Evolutionary conservation across 2,888 invertebrate genomes (phyloP), one percentile per base, ranked within the genome.

Genomic region (Pristionchus entomophagus): DNA sequence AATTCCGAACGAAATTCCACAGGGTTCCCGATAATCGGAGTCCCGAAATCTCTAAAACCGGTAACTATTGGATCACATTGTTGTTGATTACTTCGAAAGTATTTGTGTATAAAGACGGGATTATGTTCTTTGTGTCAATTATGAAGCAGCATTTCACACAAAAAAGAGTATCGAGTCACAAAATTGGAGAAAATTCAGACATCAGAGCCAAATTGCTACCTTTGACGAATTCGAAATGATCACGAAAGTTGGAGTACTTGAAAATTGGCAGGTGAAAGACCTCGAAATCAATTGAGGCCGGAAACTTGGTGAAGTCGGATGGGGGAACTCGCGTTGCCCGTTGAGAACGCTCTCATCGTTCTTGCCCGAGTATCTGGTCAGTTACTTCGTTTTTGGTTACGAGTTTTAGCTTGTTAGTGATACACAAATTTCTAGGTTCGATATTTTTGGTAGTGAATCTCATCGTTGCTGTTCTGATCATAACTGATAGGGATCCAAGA

Each of bases 71-170:
- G 38, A 73, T 73, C 73, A 73, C 73, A 73, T 26, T 41, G 73
- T 73, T 73, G 73, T 73, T 73, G 73, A 41, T 65, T 45, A 12
- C 45, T 73, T 1, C 3, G 26, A 65, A 65, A 38, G 73, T 73
- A 73, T 73, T 73, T 73, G 41, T 73, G 41, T 14, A 73, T 73
- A 45, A 73, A 73, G 26, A 73, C 73, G 73, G 73, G 73, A 73
- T n/a, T 32, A 19, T 35, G 5, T 35, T 22, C 10, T 14, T 56
- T 56, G 32, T 59, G 26, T 59, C 29, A 29, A 8, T 5, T 6
- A 4, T 26, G 56, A 59, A n/a, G 1, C 17, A 26, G 56, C 56
- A 3, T 59, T 59, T 59, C n/a, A 59, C 56, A 59, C 56, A 59
- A 22, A n/a, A n/a, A 26, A 26, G n/a, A n/a, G n/a, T n/a, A n/a